Percentiles rank a stretch among this genome's conserved stretches.
Conservation (phyloP, 2,113 vertebrate genomes). For the Sebastes fasciatus region DNA sequence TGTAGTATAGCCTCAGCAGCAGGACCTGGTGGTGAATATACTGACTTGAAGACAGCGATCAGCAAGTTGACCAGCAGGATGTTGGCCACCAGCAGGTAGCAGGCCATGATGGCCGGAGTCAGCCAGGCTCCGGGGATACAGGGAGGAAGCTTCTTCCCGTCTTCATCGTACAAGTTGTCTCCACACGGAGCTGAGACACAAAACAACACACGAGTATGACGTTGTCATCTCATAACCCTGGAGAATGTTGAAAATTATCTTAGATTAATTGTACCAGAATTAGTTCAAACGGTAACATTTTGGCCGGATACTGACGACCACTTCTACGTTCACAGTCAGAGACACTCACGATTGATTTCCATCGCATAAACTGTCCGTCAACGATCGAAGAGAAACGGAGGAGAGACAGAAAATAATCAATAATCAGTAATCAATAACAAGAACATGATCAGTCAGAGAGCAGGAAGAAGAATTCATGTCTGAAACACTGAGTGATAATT, state of each 20-base stretch:
- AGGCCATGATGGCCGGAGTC: constrained; percentile 98
- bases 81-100: constrained; percentile 97
- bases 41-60: constrained; percentile 98
- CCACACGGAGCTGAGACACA: constrained; percentile 92
- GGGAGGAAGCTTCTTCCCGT: constrained; percentile 96
- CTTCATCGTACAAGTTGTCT: constrained; percentile 96
- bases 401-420: constrained; percentile 48
- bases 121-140: constrained; percentile 98
- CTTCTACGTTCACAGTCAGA: background rate
- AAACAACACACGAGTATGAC: background rate
- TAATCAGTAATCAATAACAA: background rate
- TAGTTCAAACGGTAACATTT: too few species aligned
- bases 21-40: too few species aligned
- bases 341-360: constrained; percentile 98
- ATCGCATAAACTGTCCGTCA: constrained; percentile 95
- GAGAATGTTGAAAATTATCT: too few species aligned
- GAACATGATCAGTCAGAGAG: background rate
- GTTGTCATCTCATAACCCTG: too few species aligned
- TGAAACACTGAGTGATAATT: too few species aligned
- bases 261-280: too few species aligned
- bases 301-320: too few species aligned
- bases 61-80: constrained; percentile 97
- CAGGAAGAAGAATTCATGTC: background rate
- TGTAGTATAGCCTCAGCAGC: too few species aligned
- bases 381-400: constrained; percentile 26